A percentile compares a stretch with the other conserved stretches of the same genome.
Conservation (phyloP, 2,113 vertebrate species). For the Dipodomys stephensi region DNA sequence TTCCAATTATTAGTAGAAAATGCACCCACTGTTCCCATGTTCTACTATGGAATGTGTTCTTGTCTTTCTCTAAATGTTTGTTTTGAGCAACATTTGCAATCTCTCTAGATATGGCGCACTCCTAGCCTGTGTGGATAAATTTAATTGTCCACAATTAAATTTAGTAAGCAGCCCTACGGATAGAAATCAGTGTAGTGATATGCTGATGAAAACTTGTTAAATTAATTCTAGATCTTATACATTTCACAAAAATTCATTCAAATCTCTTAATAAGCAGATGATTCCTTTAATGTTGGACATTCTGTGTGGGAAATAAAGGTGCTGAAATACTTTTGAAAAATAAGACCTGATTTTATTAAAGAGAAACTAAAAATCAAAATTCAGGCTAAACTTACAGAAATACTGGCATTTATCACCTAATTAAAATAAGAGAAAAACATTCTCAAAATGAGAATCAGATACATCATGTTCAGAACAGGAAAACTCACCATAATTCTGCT, state of each 20-base stretch:
- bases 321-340: neutral
- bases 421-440: neutral
- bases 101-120: neutral
- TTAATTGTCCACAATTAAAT: neutral
- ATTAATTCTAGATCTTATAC: neutral
- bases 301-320: neutral
- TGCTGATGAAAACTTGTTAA: neutral
- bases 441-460: neutral
- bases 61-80: neutral
- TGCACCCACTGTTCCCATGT: neutral
- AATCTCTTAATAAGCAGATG: neutral
- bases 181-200: too few species aligned
- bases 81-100: neutral
- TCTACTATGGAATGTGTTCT: neutral
- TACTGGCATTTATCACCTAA: neutral
- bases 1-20: neutral
- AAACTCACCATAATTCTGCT: neutral
- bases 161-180: neutral
- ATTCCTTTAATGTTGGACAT: neutral
- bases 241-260: constrained; percentile 14
- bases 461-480: neutral
- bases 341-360: neutral
- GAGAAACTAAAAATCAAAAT: neutral
- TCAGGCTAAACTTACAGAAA: neutral
- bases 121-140: too few species aligned